Evolutionary conservation across 2,113 vertebrate genomes (phyloP), one percentile per base, ranked within the genome.

Genomic region (Quiscalus mexicanus): DNA sequence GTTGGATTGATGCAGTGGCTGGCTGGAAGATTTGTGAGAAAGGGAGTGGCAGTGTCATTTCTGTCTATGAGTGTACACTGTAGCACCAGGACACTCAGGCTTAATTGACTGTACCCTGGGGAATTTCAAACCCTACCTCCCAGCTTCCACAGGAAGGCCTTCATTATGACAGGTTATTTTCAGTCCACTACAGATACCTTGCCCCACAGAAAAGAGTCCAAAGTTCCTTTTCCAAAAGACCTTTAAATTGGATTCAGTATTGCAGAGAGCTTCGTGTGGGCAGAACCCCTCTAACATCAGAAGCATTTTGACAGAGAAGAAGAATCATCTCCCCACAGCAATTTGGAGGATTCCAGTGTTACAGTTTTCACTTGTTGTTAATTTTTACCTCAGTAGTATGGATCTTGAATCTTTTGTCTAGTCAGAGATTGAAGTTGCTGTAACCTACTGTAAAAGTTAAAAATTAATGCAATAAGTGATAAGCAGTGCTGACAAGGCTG

Each of bases 31-130:
- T 33, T 8, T 33, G 37, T 8, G 37, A 86, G 75, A 83, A 69
- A 55, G 80, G 86, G 91, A 76, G 71, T 45, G 83, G 63, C 76
- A 76, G 67, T 79, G 89, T 65, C 79, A 42, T 86, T 77, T 83
- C 67, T 83, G 6, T 67, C 68, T 77, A 0, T 49, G 50, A 90
- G 55, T 19, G 6, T 90, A 62, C 86, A 53, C 68, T 79, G 44
- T 35, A 87, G 76, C 33, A 62, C 37, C 16, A 9, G n/a, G 79
- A 42, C 50, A 41, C 58, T 79, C 1, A 3, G 59, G 63, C 37
- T 80, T 85, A 41, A 92, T 30, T 90, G 64, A 45, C 70, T 85
- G 65, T 22, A 45, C 47, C 67, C 25, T 14, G 28, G 82, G 91
- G 80, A 33, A 68, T 78, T 85, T 92, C 83, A 93, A 81, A 81